A percentile compares a stretch with the other conserved stretches of the same genome.
Conservation (phyloP, 2,113 vertebrate genomes). For the Pelmatolapia mariae region DNA sequence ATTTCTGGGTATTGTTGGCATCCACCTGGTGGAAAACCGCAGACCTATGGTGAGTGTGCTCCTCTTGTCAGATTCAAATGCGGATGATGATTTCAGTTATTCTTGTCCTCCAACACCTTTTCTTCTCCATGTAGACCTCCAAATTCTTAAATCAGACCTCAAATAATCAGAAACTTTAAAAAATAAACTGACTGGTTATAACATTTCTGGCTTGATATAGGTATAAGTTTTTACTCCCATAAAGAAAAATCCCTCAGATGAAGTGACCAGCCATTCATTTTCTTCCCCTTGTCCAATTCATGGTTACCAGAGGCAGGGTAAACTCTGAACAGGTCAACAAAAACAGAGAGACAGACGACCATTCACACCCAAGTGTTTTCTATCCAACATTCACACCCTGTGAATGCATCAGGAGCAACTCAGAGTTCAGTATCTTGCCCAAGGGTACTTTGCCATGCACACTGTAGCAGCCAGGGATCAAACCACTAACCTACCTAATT, state of each 20-base stretch:
- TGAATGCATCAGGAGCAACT: background rate
- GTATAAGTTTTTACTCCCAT: background rate
- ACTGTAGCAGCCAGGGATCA: background rate
- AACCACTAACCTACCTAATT: background rate
- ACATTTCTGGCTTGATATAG: background rate
- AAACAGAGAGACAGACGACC: background rate
- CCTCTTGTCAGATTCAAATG: background rate
- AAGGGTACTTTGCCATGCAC: background rate
- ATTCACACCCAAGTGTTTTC: background rate
- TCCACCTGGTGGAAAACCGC: conserved; percentile 91
- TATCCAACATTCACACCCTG: background rate
- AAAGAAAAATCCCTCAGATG: background rate
- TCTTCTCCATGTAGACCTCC: background rate
- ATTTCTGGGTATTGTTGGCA: conserved; percentile 87
- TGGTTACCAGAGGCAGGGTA: background rate
- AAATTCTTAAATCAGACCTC: background rate
- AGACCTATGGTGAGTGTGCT: conserved; percentile 85
- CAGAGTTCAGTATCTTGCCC: background rate
- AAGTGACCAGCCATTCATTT: background rate
- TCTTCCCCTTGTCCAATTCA: background rate
- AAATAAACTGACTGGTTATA: background rate
- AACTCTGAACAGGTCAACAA: background rate
- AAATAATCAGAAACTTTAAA: background rate
- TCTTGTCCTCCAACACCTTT: background rate
- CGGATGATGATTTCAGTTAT: background rate